A percentile compares a stretch with the other conserved stretches of the same genome.
These are phyloP conservation scores for Lymantria monacha DNA, from an alignment of 2,888 invertebrate species.

Conservation along the genomic window DNA sequence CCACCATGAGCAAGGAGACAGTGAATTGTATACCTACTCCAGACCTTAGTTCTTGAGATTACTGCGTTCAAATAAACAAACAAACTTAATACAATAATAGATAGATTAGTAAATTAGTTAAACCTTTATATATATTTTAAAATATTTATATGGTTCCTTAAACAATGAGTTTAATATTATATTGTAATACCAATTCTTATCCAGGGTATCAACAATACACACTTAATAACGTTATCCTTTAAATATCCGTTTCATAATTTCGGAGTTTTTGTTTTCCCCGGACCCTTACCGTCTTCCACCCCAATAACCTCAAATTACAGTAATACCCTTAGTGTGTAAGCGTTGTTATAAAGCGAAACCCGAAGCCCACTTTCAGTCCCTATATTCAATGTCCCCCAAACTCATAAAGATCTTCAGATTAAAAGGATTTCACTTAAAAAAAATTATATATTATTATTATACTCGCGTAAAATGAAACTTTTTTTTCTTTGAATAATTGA, in stretches of 20 bases:
- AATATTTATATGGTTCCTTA: neutral
- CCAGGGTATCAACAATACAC: constrained; percentile 16
- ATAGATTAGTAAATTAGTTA: too few relatives aligned
- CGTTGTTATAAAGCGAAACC: constrained; percentile 32
- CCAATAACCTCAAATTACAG: constrained; percentile 44
- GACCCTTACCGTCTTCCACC: constrained; percentile 26
- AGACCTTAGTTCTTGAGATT: too few relatives aligned
- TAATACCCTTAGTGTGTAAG: constrained; percentile 36
- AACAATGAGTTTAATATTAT: neutral
- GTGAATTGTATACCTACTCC: too few relatives aligned
- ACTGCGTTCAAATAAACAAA: too few relatives aligned
- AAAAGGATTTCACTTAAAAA: constrained; percentile 18
- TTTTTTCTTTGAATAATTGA: neutral
- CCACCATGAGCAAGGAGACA: too few relatives aligned
- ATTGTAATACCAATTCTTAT: constrained; percentile 14
- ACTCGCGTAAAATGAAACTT: too few relatives aligned
- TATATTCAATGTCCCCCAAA: constrained; percentile 36
- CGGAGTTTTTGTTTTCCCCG: constrained; percentile 24
- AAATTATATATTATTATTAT: constrained; percentile 12
- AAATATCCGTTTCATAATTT: constrained; percentile 28
- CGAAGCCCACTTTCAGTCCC: constrained; percentile 27
- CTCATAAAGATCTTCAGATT: constrained; percentile 32
- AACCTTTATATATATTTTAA: neutral
- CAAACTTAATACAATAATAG: too few relatives aligned
- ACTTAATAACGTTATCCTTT: constrained; percentile 21